Evolutionary conservation across 2,888 invertebrate species (phyloP), one percentile per base, ranked within the genome.

Genomic region (Coenonympha arcania): DNA sequence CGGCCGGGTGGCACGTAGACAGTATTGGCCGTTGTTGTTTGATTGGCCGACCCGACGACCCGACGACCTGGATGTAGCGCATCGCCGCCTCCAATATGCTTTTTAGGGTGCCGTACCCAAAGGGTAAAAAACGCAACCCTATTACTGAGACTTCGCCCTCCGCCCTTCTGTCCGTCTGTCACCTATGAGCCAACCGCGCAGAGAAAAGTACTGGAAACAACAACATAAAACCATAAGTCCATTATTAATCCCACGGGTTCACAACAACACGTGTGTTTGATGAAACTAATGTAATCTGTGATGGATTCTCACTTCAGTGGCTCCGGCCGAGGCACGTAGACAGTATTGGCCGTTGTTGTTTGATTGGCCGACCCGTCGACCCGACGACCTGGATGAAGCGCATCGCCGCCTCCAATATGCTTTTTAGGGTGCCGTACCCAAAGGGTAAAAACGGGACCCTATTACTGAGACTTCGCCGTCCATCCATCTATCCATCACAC

Each of bases 21-120:
- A 64, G 68, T 67, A 73, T 76, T 76, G 76, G 64, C 62, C 66
- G 68, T 62, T 73, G 77, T 73, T 79, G 73, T 81, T 80, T 80
- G 80, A 80, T 80, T 73, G 62, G n/a, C n/a, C n/a, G n/a, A n/a
- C n/a, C n/a, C n/a, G n/a, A n/a, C n/a, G n/a, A n/a, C n/a, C n/a
- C n/a, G n/a, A n/a, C n/a, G n/a, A 68, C 72, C 76, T 74, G 73
- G 66, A 68, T 56, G 56, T 58, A 48, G 59, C 65, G 59, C 71
- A 67, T 68, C 68, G 65, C 55, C 60, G 60, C 61, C 47, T 56
- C 50, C 46, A 28, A 42, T 30, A 39, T 19, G 18, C 22, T 34
- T 49, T 39, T n/a, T n/a, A n/a, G n/a, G n/a, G n/a, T n/a, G n/a
- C n/a, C n/a, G n/a, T n/a, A n/a, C n/a, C n/a, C n/a, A n/a, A n/a